phyloP scores from a whole-genome alignment of 2,797 vertebrate genomes.

The Mormyrus hasselquistii region DNA sequence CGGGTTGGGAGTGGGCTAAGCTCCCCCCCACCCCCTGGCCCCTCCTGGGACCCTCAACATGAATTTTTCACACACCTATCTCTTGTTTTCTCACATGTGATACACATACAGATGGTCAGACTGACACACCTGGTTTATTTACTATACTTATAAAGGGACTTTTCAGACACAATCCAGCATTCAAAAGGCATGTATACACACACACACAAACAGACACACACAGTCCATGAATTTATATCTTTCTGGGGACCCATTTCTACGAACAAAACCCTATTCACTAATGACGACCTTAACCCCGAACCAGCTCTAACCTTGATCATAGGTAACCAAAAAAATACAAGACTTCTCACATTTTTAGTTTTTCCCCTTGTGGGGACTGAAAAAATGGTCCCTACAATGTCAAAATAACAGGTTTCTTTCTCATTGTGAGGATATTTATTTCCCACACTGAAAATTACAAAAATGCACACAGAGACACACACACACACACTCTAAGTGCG shows the following conservation, averaged over 20 bases:
- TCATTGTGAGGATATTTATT: neutral
- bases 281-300: neutral
- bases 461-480: neutral
- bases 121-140: neutral
- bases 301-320: neutral
- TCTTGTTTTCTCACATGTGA: neutral
- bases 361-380: neutral
- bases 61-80: slow-evolving; percentile 4
- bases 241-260: neutral
- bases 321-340: neutral
- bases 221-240: neutral
- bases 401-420: no score
- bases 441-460: neutral
- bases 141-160: neutral
- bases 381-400: no score
- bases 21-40: neutral
- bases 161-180: neutral
- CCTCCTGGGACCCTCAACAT: neutral
- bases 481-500: neutral
- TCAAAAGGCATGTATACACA: neutral
- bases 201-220: slow-evolving; percentile 18
- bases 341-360: neutral
- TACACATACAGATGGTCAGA: neutral
- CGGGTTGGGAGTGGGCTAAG: slow-evolving; percentile 21
- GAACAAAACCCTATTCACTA: neutral